These are phyloP conservation scores for Zaprionus taronus DNA, from an alignment of 1,140 invertebrate genomes.

Conservation along the genomic window DNA sequence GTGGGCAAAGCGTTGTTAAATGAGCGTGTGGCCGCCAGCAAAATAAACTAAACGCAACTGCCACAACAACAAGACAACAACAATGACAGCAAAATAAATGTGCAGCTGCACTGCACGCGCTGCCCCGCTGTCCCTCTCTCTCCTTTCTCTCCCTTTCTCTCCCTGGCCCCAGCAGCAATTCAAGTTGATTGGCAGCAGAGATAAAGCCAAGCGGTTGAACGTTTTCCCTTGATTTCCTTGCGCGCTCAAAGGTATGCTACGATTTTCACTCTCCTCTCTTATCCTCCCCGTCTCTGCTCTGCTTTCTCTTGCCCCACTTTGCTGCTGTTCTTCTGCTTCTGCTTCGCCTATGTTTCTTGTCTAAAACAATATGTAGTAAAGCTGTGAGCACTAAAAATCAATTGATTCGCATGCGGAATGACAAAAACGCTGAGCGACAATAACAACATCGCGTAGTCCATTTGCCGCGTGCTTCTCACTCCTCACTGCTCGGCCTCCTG, in stretches of 20 bases:
- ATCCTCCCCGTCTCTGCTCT: neutral
- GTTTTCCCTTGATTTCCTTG: conserved; percentile 12
- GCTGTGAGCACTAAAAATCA: conserved; percentile 36
- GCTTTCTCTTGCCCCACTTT: too few species aligned
- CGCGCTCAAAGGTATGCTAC: conserved; percentile 46
- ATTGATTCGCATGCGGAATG: conserved; percentile 30
- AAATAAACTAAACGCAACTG: conserved; percentile 6
- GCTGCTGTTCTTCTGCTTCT: neutral
- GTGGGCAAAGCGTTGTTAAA: conserved; percentile 49
- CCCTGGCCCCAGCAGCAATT: conserved; percentile 48
- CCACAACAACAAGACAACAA: conserved; percentile 12
- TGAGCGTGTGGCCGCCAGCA: conserved; percentile 60
- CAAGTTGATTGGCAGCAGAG: conserved; percentile 59
- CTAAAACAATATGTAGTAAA: conserved; percentile 26
- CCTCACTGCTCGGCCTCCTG: neutral
- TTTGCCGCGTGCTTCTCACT: conserved; percentile 5
- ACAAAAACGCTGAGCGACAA: conserved; percentile 16
- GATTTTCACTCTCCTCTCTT: neutral
- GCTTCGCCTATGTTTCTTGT: neutral
- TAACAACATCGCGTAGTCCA: conserved; percentile 10
- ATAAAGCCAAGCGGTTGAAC: conserved; percentile 39
- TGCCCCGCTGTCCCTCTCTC: conserved; percentile 17
- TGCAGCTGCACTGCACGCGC: conserved; percentile 25
- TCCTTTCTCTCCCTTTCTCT: neutral
- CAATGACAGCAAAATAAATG: conserved; percentile 5